These are phyloP conservation scores for Calycopis cecrops DNA, from an alignment of 1,140 invertebrate species.

Conservation along the genomic window DNA sequence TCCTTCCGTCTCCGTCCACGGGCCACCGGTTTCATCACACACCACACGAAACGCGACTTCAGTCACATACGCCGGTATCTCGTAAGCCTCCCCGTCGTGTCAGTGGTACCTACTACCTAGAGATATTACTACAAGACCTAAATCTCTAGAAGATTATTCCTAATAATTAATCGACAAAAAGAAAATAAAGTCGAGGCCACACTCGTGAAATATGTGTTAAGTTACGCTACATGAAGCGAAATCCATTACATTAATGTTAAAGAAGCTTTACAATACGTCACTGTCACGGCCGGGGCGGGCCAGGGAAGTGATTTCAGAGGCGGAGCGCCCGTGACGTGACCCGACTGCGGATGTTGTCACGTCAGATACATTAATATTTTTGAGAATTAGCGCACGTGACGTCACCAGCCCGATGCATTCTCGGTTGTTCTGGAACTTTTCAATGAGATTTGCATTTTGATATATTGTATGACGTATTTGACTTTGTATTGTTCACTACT, in stretches of 20 bases:
- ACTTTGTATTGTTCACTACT: background rate
- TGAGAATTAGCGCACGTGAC: slow-evolving; percentile 39
- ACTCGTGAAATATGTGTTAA: slow-evolving; percentile 47
- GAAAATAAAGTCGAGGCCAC: background rate
- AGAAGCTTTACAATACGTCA: slow-evolving; percentile 65
- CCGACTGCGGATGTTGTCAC: slow-evolving; percentile 42
- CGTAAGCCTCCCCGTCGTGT: too few relatives aligned
- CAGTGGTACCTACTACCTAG: too few relatives aligned
- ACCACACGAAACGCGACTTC: too few relatives aligned
- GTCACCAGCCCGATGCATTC: background rate
- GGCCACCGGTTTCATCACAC: too few relatives aligned
- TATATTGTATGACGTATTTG: background rate
- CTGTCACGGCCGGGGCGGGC: slow-evolving; percentile 47
- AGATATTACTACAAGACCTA: too few relatives aligned
- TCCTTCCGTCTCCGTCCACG: too few relatives aligned
- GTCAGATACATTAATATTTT: slow-evolving; percentile 55
- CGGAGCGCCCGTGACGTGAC: slow-evolving; percentile 56
- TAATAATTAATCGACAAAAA: too few relatives aligned
- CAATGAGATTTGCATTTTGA: background rate
- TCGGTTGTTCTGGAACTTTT: background rate
- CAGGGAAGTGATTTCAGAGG: slow-evolving; percentile 63
- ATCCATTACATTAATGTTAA: slow-evolving; percentile 69
- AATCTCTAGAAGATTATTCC: too few relatives aligned
- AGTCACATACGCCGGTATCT: too few relatives aligned
- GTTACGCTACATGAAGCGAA: slow-evolving; percentile 60